Evolutionary conservation across 2,888 invertebrate species (phyloP), one percentile per base, ranked within the genome.

Genomic region (Limulus polyphemus): DNA sequence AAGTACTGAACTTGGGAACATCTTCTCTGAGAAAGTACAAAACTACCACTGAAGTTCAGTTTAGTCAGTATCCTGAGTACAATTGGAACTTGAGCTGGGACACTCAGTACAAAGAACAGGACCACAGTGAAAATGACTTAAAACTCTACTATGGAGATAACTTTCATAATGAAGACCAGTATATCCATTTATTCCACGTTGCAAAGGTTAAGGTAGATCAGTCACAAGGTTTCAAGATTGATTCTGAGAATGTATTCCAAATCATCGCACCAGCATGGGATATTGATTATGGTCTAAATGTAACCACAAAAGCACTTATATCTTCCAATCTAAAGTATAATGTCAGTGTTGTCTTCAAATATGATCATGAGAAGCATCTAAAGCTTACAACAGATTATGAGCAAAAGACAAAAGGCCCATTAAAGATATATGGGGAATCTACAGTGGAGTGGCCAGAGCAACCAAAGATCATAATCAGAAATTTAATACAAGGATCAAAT

Each of bases 121-220:
- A n/a, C 10, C 62, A 62, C 32, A 17, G 56, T 13, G 61, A 62
- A 51, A 59, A 59, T 49, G 65, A 65, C 16, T 49, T 65, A 11
- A 58, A 50, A 49, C 59, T 65, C 51, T 54, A 62, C 11, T 65
- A 65, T 48, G 65, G 65, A 5, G 56, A 60, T 57, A 59, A 62
- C 14, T 62, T 65, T 47, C 55, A 60, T n/a, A 62, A 65, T 16
- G 58, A 60, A 10, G 61, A 55, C 11, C 62, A 65, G 49, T 32
- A 61, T 17, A 57, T 65, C 4, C 59, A 59, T 3, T 17, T 62
- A 10, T 55, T 55, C 10, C 56, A 62, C 10, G 16, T 50, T 32
- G 32, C 32, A 32, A 32, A 32, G 3, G 32, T 32, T 32, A 32
- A 32, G 32, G 7, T 32, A 32, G 1, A 32, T 32, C 32, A 32